Evolutionary conservation across 2,113 vertebrate species (phyloP).

Genomic region (Atractosteus spatula): DNA sequence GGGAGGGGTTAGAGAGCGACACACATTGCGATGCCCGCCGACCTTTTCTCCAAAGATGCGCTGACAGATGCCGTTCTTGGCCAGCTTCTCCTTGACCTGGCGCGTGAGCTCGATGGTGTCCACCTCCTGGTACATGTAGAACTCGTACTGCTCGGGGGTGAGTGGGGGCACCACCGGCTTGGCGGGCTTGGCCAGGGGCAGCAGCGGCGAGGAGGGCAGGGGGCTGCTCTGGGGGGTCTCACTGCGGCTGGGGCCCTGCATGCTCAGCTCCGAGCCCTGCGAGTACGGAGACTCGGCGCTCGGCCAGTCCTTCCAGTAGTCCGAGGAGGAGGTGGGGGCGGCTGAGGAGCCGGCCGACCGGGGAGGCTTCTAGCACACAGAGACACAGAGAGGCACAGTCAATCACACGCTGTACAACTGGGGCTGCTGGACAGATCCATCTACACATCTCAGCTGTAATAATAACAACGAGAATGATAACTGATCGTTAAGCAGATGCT

Average conservation of each 20-base stretch:
- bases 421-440: not conserved
- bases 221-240: conserved; percentile 84
- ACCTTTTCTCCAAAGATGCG: conserved; percentile 92
- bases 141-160: conserved; percentile 87
- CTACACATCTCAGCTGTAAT: too few relatives aligned
- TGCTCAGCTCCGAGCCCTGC: conserved; percentile 78
- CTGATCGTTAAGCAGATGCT: too few relatives aligned
- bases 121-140: conserved; percentile 92
- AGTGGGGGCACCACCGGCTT: conserved; percentile 79
- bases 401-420: conserved; percentile 3
- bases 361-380: conserved; percentile 31
- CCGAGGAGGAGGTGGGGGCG: conserved; percentile 64
- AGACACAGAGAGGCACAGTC: conserved; percentile 21
- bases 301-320: conserved; percentile 86
- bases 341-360: conserved; percentile 27
- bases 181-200: conserved; percentile 73
- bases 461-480: too few relatives aligned
- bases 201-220: conserved; percentile 76
- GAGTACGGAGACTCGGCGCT: conserved; percentile 79
- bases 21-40: conserved; percentile 16
- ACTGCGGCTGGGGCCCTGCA: conserved; percentile 74
- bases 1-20: not conserved
- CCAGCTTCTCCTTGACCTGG: conserved; percentile 88
- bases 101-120: conserved; percentile 87
- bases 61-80: conserved; percentile 91